phyloP scores from a whole-genome alignment of 2,113 vertebrate genomes.

The Parus major region DNA sequence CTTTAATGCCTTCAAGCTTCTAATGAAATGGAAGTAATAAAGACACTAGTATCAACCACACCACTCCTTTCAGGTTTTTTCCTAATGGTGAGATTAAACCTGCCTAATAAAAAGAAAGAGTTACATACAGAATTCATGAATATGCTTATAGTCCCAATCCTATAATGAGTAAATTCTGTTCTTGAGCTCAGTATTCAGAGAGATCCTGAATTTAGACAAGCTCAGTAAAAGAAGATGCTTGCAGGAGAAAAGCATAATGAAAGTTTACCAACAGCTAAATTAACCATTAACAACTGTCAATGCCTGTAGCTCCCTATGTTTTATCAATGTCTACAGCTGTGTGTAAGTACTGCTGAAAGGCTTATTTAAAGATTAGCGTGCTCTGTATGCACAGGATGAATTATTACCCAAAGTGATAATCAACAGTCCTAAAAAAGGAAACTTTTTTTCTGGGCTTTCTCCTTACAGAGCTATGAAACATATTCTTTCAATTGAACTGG shows the following conservation, averaged over 20 bases:
- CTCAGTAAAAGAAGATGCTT: constrained; percentile 18
- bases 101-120: neutral
- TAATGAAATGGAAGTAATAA: neutral
- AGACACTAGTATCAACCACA: neutral
- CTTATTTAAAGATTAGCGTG: constrained; percentile 4
- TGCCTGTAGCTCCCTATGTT: constrained; percentile 30
- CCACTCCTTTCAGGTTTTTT: neutral
- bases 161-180: neutral
- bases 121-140: neutral
- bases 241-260: constrained; percentile 40
- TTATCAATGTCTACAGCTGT: constrained; percentile 62
- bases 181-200: neutral
- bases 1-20: neutral
- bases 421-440: constrained; percentile 7
- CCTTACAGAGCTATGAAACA: neutral
- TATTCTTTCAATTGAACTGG: neutral
- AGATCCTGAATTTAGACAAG: neutral
- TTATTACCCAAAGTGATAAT: constrained; percentile 40
- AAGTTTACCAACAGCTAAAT: constrained; percentile 68
- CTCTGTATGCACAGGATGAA: constrained; percentile 54
- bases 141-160: neutral
- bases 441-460: neutral
- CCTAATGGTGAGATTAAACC: neutral
- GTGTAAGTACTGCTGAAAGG: constrained; percentile 43
- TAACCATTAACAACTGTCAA: constrained; percentile 58